Evolutionary conservation across 2,797 vertebrate species (phyloP), one percentile per base, ranked within the genome.

Genomic region (Tachyglossus aculeatus): DNA sequence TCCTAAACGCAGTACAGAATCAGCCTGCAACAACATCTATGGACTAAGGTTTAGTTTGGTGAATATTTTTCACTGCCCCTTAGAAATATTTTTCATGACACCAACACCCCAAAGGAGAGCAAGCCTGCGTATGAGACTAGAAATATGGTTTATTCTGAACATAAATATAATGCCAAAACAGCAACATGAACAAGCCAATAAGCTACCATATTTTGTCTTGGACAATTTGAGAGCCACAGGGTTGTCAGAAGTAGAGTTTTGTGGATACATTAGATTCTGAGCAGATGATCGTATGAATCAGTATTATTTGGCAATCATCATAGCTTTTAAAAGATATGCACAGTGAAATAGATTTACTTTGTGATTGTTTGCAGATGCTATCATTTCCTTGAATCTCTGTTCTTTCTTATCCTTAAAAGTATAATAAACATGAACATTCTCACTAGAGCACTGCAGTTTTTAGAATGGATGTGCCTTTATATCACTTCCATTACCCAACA

Each of bases 401-500:
- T 21, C 14, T 24, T 27, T 47, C 10, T 68, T 51, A 56, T 80
- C 65, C 61, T 31, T 63, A 74, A 78, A 38, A 64, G 31, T 52
- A 39, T 39, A 83, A 83, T 61, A 84, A 82, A 65, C 9, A 66
- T 50, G 0, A 9, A 71, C 60, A 66, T 80, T 78, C 57, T 54
- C 50, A 67, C 38, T 60, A 79, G 25, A 75, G 61, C 75, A 78
- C 51, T 1, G 1, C n/a, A 8, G 57, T 68, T 39, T 57, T 44
- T 32, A 59, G 43, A 71, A 75, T 71, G 67, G 50, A 72, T 72
- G 40, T 36, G 55, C 57, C 21, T 60, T 63, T 75, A 44, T 75
- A 74, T 81, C 74, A 73, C 44, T 83, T 84, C 31, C 59, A 83
- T 55, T 80, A 60, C 33, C 76, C 39, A 64, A 63, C 36, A 71